These are phyloP conservation scores for Thera britannica DNA, from an alignment of 2,888 invertebrate genomes.

Conservation along the genomic window DNA sequence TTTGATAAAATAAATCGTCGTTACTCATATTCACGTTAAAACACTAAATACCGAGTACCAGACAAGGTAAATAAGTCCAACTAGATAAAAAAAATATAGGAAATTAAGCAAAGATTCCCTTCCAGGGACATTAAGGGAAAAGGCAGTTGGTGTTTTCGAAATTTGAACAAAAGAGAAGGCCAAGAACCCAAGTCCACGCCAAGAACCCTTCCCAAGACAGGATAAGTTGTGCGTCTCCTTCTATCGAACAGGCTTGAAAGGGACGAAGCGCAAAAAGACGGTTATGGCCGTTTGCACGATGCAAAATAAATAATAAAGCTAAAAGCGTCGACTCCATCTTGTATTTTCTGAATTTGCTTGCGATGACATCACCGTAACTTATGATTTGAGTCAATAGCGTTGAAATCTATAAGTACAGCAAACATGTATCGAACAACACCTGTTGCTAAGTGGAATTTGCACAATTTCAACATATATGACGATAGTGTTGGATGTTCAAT, in stretches of 20 bases:
- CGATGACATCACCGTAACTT: slow-evolving; percentile 80
- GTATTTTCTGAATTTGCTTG: slow-evolving; percentile 59
- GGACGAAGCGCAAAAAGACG: slow-evolving; percentile 71
- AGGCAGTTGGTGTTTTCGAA: slow-evolving; percentile 34
- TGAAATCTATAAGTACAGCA: slow-evolving; percentile 51
- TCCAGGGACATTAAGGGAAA: slow-evolving; percentile 11
- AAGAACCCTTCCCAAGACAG: slow-evolving; percentile 66
- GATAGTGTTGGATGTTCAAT: background rate
- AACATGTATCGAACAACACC: slow-evolving; percentile 53
- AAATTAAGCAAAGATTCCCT: background rate
- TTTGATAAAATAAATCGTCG: slow-evolving; percentile 28
- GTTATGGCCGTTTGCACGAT: slow-evolving; percentile 74
- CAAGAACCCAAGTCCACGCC: slow-evolving; percentile 50
- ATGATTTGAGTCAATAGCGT: slow-evolving; percentile 75
- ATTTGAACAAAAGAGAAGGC: slow-evolving; percentile 62
- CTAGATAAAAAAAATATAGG: background rate
- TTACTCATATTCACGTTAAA: slow-evolving; percentile 24
- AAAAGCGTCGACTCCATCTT: slow-evolving; percentile 65
- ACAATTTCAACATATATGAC: slow-evolving; percentile 36
- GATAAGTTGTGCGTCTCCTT: slow-evolving; percentile 62
- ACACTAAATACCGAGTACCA: background rate
- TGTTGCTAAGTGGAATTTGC: slow-evolving; percentile 59
- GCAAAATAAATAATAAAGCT: slow-evolving; percentile 78
- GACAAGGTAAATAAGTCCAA: background rate
- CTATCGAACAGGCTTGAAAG: slow-evolving; percentile 53